Evolutionary conservation across 2,888 invertebrate genomes (phyloP).

Genomic region (Sepiola atlantica): DNA sequence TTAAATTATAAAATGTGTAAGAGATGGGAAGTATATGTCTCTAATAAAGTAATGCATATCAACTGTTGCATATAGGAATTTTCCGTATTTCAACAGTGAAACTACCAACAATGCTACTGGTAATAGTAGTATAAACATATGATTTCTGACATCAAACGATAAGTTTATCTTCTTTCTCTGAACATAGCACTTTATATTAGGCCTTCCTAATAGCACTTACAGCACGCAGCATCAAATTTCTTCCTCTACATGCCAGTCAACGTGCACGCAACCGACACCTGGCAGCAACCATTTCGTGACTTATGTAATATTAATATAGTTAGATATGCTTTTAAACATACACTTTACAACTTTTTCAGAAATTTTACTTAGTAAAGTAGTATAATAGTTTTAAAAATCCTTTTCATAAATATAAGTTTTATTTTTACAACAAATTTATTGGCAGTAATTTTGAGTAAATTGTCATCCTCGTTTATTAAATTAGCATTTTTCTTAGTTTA

Average conservation of each 20-base stretch:
- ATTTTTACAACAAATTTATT: not conserved
- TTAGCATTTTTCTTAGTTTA: not conserved
- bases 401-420: not conserved
- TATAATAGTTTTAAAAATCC: not conserved
- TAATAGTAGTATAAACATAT: not conserved
- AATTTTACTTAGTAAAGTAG: not conserved
- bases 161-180: constrained; percentile 32
- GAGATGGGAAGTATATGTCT: not conserved
- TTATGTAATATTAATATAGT: not conserved
- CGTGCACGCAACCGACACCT: not conserved
- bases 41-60: not conserved
- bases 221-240: not conserved
- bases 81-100: not conserved
- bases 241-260: not conserved
- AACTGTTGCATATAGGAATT: not conserved
- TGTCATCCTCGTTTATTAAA: not conserved
- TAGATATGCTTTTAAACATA: not conserved
- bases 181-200: not conserved
- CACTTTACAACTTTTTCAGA: not conserved
- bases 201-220: not conserved
- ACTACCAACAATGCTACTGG: not conserved
- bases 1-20: not conserved
- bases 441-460: not conserved
- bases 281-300: not conserved
- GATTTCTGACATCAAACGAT: not conserved